phyloP scores from a whole-genome alignment of 1,140 invertebrate species.

The Papilio machaon region DNA sequence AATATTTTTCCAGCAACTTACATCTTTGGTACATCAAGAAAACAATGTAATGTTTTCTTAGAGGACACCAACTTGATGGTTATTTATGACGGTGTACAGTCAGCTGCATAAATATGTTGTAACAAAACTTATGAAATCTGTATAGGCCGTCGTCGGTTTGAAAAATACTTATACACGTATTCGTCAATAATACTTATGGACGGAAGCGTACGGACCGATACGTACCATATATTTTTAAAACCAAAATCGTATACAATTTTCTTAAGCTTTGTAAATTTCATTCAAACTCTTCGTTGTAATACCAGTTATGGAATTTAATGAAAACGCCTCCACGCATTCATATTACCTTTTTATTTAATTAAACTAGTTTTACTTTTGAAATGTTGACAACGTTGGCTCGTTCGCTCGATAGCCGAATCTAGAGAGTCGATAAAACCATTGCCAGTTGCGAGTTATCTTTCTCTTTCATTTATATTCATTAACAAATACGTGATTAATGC shows the following conservation, averaged over 20 bases:
- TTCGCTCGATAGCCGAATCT: background rate
- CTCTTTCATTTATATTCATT: conserved; percentile 24
- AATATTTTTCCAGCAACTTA: background rate
- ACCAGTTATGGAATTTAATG: background rate
- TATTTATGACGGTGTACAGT: background rate
- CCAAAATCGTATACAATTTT: too few species aligned
- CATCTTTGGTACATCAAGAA: background rate
- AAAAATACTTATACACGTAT: too few species aligned
- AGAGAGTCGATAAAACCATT: conserved; percentile 3
- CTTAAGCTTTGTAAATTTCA: too few species aligned
- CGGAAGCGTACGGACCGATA: too few species aligned
- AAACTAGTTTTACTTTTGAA: conserved; percentile 15
- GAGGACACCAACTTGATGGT: background rate
- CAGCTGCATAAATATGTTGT: too few species aligned
- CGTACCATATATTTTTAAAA: too few species aligned
- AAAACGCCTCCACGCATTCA: background rate
- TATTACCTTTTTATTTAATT: conserved; percentile 12
- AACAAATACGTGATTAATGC: conserved; percentile 18
- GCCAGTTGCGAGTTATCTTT: background rate
- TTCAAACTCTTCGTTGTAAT: background rate
- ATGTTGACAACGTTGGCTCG: conserved; percentile 3
- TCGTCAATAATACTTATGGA: too few species aligned
- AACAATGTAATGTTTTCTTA: background rate
- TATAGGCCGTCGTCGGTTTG: too few species aligned
- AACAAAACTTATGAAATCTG: too few species aligned